Conservation (phyloP, 2,113 vertebrate genomes). For the Microcebus griseorufus region DNA sequence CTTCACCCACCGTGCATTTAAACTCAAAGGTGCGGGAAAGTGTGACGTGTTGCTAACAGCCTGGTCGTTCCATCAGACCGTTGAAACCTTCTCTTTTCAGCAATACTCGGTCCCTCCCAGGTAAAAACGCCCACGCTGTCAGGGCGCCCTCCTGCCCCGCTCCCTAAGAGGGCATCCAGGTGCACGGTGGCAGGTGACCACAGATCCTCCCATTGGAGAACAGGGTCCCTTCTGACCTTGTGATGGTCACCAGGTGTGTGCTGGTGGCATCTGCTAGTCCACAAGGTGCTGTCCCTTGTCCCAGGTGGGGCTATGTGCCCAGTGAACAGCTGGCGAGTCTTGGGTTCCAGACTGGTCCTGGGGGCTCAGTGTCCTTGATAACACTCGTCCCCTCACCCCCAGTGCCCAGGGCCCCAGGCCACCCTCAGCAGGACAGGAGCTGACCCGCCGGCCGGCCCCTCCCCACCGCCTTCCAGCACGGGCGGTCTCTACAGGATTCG, state of each 20-base stretch:
- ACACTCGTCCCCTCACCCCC: neutral
- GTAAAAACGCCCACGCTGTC: neutral
- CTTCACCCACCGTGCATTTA: neutral
- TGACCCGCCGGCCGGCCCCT: neutral
- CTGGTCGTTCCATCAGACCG: neutral
- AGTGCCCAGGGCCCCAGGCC: neutral
- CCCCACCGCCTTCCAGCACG: neutral
- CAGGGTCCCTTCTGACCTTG: neutral
- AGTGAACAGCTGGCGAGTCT: neutral
- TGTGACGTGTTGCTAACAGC: no score
- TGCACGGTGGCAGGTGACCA: no score
- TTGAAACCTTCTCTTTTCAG: neutral
- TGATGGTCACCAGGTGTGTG: neutral
- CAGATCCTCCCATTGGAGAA: neutral
- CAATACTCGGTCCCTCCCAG: neutral
- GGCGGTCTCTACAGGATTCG: neutral
- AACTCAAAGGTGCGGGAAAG: neutral
- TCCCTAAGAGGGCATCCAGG: neutral
- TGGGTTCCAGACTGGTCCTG: neutral
- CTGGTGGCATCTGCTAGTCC: neutral
- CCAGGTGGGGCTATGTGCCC: no score
- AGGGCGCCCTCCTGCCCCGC: neutral
- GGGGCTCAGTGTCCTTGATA: neutral
- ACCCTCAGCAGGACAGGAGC: neutral
- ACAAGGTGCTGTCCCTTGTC: neutral